Evolutionary conservation across 1,140 invertebrate genomes (phyloP).

Genomic region (Drosophila nigrodunni): DNA sequence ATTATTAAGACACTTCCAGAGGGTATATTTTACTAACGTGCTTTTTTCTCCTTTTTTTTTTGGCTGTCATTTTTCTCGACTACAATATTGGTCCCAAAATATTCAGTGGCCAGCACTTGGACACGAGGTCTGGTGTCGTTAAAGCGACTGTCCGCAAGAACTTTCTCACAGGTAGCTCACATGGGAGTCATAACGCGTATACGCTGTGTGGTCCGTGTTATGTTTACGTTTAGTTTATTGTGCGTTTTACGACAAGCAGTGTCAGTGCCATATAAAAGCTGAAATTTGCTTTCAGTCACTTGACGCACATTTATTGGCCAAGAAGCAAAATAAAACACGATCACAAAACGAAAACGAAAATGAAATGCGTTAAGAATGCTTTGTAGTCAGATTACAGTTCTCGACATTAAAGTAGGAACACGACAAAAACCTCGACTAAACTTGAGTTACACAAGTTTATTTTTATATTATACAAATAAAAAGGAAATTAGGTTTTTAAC

Average conservation of each 20-base stretch:
- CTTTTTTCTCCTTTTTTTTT: background rate
- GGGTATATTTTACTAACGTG: background rate
- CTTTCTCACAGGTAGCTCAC: slow-evolving; percentile 47
- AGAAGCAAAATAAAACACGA: slow-evolving; percentile 47
- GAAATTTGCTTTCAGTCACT: slow-evolving; percentile 30
- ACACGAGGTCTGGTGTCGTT: slow-evolving; percentile 23
- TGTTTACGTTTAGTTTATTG: slow-evolving; percentile 79
- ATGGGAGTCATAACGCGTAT: slow-evolving; percentile 68
- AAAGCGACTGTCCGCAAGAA: background rate
- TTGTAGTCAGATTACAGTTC: slow-evolving; percentile 5
- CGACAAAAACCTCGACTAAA: too few relatives aligned
- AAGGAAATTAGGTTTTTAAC: too few relatives aligned
- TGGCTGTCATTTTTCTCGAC: background rate
- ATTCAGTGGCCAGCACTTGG: slow-evolving; percentile 19
- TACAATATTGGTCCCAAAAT: slow-evolving; percentile 11
- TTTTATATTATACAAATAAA: too few relatives aligned
- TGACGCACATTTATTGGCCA: slow-evolving; percentile 64
- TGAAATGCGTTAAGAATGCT: slow-evolving; percentile 8
- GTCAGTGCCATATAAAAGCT: slow-evolving; percentile 62
- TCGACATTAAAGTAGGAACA: background rate
- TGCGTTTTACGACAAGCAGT: slow-evolving; percentile 76
- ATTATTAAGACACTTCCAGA: slow-evolving; percentile 1
- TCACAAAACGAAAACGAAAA: background rate
- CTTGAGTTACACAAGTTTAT: too few relatives aligned
- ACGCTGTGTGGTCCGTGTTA: slow-evolving; percentile 59